Evolutionary conservation across 2,797 vertebrate genomes (phyloP).

Genomic region (Onychomys torridus): DNA sequence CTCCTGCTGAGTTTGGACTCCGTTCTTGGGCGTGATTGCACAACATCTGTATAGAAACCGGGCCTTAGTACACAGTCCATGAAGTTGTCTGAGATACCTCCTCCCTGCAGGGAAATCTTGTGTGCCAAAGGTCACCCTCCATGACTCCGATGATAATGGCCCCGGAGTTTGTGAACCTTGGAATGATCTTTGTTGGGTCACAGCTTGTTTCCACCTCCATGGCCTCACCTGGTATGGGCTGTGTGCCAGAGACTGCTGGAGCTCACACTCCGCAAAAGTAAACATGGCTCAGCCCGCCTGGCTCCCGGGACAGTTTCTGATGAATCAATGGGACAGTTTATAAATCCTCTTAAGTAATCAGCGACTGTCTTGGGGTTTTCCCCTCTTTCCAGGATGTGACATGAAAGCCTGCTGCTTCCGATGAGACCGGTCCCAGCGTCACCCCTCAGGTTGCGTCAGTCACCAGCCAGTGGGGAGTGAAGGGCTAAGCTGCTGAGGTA

Average conservation of each 20-base stretch:
- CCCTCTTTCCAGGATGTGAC: constrained; percentile 53
- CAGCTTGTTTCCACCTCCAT: not conserved
- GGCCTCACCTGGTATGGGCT: fast-evolving
- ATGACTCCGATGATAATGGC: not conserved
- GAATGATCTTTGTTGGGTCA: not conserved
- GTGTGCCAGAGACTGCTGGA: not conserved
- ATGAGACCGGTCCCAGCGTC: not conserved
- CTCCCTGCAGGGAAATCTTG: not conserved
- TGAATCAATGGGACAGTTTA: constrained; percentile 34
- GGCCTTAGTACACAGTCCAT: fast-evolving
- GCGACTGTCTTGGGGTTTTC: constrained; percentile 42
- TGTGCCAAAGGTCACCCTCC: not conserved
- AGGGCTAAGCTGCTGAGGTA: not conserved
- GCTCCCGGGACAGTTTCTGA: not conserved
- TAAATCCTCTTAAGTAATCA: constrained; percentile 14
- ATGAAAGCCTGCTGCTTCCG: constrained; percentile 25
- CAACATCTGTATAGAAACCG: not conserved
- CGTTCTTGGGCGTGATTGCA: fast-evolving
- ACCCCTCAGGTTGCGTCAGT: not conserved
- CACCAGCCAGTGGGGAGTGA: not conserved
- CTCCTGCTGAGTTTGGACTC: not conserved
- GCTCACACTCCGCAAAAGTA: not conserved
- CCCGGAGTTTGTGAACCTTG: not conserved
- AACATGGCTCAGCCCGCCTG: not conserved
- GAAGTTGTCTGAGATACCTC: not conserved